Evolutionary conservation across 1,140 invertebrate genomes (phyloP).

Genomic region (Eubasilissa regina): DNA sequence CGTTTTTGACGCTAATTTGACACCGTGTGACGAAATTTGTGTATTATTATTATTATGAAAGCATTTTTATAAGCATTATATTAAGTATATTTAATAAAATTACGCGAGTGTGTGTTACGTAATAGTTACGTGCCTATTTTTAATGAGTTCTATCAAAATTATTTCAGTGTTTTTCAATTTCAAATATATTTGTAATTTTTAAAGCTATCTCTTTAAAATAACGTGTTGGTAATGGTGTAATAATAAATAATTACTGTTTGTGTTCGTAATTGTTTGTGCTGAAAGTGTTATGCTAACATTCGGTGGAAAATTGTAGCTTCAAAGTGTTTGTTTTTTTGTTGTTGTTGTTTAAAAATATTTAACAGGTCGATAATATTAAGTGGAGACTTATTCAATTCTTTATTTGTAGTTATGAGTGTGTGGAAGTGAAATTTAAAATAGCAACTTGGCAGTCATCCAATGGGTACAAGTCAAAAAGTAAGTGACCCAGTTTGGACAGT

Average conservation of each 20-base stretch:
- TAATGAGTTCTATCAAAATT: too few species aligned
- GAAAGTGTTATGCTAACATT: constrained; percentile 9
- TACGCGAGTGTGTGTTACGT: too few species aligned
- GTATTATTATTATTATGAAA: too few species aligned
- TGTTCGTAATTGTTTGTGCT: not conserved
- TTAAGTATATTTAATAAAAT: too few species aligned
- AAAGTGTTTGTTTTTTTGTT: constrained; percentile 31
- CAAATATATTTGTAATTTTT: too few species aligned
- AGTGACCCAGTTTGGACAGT: constrained; percentile 36
- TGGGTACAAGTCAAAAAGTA: constrained; percentile 17
- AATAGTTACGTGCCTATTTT: too few species aligned
- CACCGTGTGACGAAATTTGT: too few species aligned
- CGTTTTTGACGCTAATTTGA: too few species aligned
- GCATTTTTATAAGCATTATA: too few species aligned
- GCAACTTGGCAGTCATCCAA: constrained; percentile 17
- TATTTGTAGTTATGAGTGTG: constrained; percentile 27
- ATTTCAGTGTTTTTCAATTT: too few species aligned
- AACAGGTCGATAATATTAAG: constrained; percentile 7
- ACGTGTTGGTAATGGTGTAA: too few species aligned
- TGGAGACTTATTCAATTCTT: constrained; percentile 17
- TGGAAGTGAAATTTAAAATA: constrained; percentile 20
- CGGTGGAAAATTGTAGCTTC: constrained; percentile 6
- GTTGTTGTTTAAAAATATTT: constrained; percentile 8
- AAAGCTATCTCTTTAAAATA: too few species aligned
- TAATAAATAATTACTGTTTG: constrained; percentile 1